Conservation (phyloP, 2,797 vertebrate genomes). For the Taenioides sp. region DNA sequence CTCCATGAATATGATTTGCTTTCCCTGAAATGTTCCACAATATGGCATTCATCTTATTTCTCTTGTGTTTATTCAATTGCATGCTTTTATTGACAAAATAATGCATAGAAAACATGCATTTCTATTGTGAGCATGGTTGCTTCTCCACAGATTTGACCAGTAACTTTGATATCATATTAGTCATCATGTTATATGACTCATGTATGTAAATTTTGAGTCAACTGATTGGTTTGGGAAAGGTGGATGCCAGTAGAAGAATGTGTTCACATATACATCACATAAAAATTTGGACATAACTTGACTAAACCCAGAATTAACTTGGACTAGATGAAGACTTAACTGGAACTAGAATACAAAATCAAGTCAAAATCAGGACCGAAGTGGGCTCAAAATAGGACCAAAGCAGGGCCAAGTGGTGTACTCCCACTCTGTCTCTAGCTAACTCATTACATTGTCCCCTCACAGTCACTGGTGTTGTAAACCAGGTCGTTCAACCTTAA, state of each 20-base stretch:
- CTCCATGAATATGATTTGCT: not conserved
- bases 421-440: not conserved
- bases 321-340: not conserved
- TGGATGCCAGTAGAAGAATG: too few relatives aligned
- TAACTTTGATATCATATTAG: not conserved
- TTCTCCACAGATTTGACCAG: not conserved
- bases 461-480: conserved; percentile 23
- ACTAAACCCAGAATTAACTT: too few relatives aligned
- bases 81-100: not conserved
- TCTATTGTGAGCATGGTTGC: not conserved
- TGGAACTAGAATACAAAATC: not conserved
- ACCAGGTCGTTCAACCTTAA: conserved; percentile 60
- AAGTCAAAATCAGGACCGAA: not conserved
- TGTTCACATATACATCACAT: too few relatives aligned
- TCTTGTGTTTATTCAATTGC: not conserved
- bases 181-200: too few relatives aligned
- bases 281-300: too few relatives aligned
- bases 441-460: not conserved
- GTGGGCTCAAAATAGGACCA: not conserved
- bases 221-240: not conserved
- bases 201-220: not conserved
- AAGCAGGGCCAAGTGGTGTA: not conserved
- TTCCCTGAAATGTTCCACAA: not conserved
- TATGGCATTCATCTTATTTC: not conserved
- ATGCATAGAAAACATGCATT: not conserved